These are phyloP conservation scores for Pristionchus maxplancki DNA, from an alignment of 2,888 invertebrate genomes.

Conservation along the genomic window DNA sequence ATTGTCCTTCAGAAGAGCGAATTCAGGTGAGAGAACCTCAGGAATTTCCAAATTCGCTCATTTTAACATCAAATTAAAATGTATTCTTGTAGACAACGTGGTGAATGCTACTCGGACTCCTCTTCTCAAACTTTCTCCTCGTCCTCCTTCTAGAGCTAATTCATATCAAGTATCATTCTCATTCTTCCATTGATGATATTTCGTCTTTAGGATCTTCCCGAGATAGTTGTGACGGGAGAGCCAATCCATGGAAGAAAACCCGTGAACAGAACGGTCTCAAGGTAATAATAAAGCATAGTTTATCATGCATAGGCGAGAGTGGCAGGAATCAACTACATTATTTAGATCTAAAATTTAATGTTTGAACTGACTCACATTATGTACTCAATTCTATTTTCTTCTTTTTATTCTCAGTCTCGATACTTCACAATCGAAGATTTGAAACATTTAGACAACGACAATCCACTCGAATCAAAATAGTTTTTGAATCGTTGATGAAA, in stretches of 20 bases:
- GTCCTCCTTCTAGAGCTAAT: neutral
- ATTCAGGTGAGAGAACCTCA: conserved; percentile 31
- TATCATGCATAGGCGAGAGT: too few relatives aligned
- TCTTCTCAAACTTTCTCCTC: conserved; percentile 16
- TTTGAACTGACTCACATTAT: neutral
- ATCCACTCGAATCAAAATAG: neutral
- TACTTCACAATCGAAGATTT: neutral
- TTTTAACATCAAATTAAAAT: too few relatives aligned
- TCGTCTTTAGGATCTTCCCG: conserved; percentile 43
- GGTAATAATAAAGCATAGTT: too few relatives aligned
- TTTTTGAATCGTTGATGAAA: neutral
- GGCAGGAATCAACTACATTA: too few relatives aligned
- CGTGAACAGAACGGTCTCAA: conserved; percentile 11
- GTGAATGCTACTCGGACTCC: neutral
- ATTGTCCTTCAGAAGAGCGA: conserved; percentile 48
- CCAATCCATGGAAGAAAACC: conserved; percentile 36
- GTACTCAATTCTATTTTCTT: neutral
- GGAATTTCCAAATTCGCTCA: neutral
- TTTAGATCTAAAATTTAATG: too few relatives aligned
- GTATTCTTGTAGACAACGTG: conserved; percentile 11
- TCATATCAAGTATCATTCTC: conserved; percentile 20
- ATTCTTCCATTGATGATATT: neutral
- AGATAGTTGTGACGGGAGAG: conserved; percentile 53
- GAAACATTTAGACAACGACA: neutral
- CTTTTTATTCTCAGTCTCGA: too few relatives aligned